Evolutionary conservation across 2,797 vertebrate genomes (phyloP).

Genomic region (Sebastes reedi): DNA sequence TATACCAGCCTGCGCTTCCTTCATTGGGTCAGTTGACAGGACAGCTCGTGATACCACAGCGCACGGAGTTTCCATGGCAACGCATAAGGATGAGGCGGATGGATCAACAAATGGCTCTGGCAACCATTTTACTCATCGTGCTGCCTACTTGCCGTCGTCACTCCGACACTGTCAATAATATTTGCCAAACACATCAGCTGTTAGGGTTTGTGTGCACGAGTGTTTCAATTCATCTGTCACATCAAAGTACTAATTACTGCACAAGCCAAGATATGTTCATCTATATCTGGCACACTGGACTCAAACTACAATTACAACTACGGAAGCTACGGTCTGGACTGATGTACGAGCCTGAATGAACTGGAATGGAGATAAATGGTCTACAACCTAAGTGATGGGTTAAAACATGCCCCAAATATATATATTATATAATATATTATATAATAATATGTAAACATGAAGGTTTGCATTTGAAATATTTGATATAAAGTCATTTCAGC

Average conservation of each 20-base stretch:
- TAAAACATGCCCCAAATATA: neutral
- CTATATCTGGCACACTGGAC: neutral
- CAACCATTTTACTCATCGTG: neutral
- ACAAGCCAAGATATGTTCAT: neutral
- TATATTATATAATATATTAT: too few relatives aligned
- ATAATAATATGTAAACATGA: neutral
- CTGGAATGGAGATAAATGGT: neutral
- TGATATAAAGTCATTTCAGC: neutral
- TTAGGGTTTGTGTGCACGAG: neutral
- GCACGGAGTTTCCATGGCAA: conserved; percentile 62
- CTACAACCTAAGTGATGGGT: neutral
- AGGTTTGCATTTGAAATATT: neutral
- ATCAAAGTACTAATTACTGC: neutral
- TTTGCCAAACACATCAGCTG: conserved; percentile 8
- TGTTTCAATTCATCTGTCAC: neutral
- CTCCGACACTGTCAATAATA: neutral
- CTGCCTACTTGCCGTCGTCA: neutral
- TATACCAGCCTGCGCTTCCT: neutral
- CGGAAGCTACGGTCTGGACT: neutral
- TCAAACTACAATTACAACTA: neutral
- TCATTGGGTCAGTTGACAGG: conserved; percentile 30
- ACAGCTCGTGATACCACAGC: conserved; percentile 15
- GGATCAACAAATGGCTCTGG: conserved; percentile 34
- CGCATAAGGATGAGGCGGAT: neutral
- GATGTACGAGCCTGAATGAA: neutral